Conservation (phyloP, 2,113 vertebrate genomes). For the Polyodon spathula region DNA sequence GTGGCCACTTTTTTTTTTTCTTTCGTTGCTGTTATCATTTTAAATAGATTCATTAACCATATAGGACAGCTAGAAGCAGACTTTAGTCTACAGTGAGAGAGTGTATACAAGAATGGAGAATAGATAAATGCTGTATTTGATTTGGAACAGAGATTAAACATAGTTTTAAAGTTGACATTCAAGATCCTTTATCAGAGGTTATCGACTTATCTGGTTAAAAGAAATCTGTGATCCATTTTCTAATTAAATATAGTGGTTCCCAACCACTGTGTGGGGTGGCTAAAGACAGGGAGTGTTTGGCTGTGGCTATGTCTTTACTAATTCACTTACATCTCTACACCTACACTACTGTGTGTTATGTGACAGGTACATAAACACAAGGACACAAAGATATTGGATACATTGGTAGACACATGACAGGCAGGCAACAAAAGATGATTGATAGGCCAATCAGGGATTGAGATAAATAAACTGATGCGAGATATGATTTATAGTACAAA, state of each 20-base stretch:
- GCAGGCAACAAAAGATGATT: conserved; percentile 5
- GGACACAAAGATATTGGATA: not conserved
- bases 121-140: too few species aligned
- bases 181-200: too few species aligned
- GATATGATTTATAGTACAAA: not conserved
- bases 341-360: not conserved
- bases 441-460: conserved; percentile 3
- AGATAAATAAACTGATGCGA: not conserved
- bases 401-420: not conserved
- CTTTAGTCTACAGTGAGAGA: too few species aligned
- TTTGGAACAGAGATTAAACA: too few species aligned
- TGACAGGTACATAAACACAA: not conserved
- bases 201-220: too few species aligned
- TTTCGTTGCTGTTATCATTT: too few species aligned
- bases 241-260: not conserved
- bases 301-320: not conserved
- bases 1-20: too few species aligned
- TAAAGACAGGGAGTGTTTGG: not conserved
- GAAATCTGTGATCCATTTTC: too few species aligned
- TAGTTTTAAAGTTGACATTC: too few species aligned
- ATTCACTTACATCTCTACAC: not conserved
- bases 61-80: too few species aligned
- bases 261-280: not conserved
- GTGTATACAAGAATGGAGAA: too few species aligned
- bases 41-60: too few species aligned